These are phyloP conservation scores for Zeuzera pyrina DNA, from an alignment of 2,888 invertebrate species.

Conservation along the genomic window DNA sequence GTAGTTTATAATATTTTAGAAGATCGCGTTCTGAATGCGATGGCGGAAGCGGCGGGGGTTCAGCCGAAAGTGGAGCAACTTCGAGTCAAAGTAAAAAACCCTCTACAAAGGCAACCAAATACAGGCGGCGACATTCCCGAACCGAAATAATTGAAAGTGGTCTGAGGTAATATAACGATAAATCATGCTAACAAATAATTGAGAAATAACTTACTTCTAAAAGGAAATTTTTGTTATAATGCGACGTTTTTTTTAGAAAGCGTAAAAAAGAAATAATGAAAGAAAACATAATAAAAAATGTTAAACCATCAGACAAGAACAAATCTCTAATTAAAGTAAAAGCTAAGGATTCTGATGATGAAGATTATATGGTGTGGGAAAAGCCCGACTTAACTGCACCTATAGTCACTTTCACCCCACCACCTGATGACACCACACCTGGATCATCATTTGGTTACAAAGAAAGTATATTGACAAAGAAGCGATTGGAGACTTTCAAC, in stretches of 20 bases:
- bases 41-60: constrained; percentile 56
- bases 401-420: constrained; percentile 60
- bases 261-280: constrained; percentile 55
- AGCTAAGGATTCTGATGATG: constrained; percentile 63
- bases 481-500: constrained; percentile 59
- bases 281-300: constrained; percentile 41
- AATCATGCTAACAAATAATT: no score
- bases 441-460: constrained; percentile 44
- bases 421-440: constrained; percentile 44
- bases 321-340: constrained; percentile 45
- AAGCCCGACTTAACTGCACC: constrained; percentile 50
- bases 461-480: constrained; percentile 53
- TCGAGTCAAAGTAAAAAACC: constrained; percentile 55
- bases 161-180: constrained; percentile 36
- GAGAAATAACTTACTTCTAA: no score
- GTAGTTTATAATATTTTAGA: constrained; percentile 20
- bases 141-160: constrained; percentile 45
- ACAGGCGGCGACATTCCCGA: constrained; percentile 48
- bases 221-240: no score
- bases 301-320: constrained; percentile 36
- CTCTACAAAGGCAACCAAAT: constrained; percentile 46
- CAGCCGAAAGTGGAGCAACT: constrained; percentile 61
- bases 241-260: constrained; percentile 59
- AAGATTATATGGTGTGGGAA: constrained; percentile 66
- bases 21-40: constrained; percentile 52